Evolutionary conservation across 2,888 invertebrate species (phyloP), one percentile per base, ranked within the genome.

Genomic region (Ophraella communa): DNA sequence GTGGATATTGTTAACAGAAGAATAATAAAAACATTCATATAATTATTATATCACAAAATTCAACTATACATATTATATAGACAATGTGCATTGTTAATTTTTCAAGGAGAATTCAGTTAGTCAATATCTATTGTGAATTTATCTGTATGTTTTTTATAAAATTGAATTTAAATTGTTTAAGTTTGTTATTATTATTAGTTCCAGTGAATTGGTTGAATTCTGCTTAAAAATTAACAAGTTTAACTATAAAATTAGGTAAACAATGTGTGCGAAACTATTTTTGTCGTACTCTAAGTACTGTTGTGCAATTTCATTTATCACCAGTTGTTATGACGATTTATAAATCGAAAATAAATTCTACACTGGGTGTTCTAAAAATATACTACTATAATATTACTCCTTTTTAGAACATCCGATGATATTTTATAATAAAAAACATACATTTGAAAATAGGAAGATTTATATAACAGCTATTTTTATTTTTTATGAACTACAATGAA

Each of bases 301-400:
- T 72, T 72, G 72, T 72, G 72, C 71, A 68, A 53, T 17, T 21
- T 45, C 17, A 68, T 68, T 66, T 72, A 72, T 72, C 72, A 72
- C 72, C 69, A 70, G 67, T 64, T 66, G 49, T 62, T 64, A 64
- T 68, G 68, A 68, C 65, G 68, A 68, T 62, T 64, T 54, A 51
- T 45, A 35, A 33, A 53, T 66, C 23, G 27, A 59, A 62, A 62
- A 49, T 55, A 35, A 62, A 47, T 30, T n/a, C 30, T 18, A 7
- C 10, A 49, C 49, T 27, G 14, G 27, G 23, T 14, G 10, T 17
- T 49, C 49, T 49, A 49, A 24, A 17, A 14, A 17, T 14, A n/a
- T n/a, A n/a, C n/a, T 49, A 14, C 0, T 5, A n/a, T 27, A 21
- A 2, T 27, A 27, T 11, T 20, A 11, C n/a, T 20, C 11, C 4